Percentiles rank a stretch among this genome's conserved stretches.
Conservation (phyloP, 1,140 invertebrate species). For the Psilanteris sp. region DNA sequence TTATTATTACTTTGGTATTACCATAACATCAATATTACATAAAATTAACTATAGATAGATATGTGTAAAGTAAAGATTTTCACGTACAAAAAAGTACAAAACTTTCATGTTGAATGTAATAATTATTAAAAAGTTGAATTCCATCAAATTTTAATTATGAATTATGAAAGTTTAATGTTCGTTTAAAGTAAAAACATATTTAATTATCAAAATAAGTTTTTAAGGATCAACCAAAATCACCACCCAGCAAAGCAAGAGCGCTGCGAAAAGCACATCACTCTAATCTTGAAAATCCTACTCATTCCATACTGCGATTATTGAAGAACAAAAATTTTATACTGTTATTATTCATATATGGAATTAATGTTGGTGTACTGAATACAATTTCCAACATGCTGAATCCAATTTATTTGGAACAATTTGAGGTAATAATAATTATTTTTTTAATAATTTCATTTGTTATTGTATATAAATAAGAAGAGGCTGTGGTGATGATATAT, state of each 20-base stretch:
- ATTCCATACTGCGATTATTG: conserved; percentile 74
- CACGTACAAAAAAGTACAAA: too few species aligned
- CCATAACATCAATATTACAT: too few species aligned
- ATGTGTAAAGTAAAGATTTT: too few species aligned
- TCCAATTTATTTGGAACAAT: conserved; percentile 82
- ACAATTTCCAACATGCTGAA: conserved; percentile 84
- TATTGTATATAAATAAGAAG: too few species aligned
- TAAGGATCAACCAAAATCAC: conserved; percentile 79
- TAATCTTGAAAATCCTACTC: conserved; percentile 33
- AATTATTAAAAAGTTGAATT: too few species aligned
- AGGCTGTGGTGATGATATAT: too few species aligned
- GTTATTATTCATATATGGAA: conserved; percentile 83
- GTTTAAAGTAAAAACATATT: conserved; percentile 37
- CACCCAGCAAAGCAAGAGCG: conserved; percentile 78
- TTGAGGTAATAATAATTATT: conserved; percentile 79
- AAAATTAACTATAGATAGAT: too few species aligned
- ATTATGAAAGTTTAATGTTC: too few species aligned
- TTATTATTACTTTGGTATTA: too few species aligned
- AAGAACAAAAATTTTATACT: conserved; percentile 81
- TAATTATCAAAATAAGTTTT: conserved; percentile 78
- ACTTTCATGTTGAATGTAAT: too few species aligned
- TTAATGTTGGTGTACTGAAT: conserved; percentile 86
- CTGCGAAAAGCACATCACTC: conserved; percentile 43
- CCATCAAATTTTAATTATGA: too few species aligned
- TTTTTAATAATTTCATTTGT: too few species aligned